Conservation (phyloP, 2,113 vertebrate species). For the Xenopus borealis region DNA sequence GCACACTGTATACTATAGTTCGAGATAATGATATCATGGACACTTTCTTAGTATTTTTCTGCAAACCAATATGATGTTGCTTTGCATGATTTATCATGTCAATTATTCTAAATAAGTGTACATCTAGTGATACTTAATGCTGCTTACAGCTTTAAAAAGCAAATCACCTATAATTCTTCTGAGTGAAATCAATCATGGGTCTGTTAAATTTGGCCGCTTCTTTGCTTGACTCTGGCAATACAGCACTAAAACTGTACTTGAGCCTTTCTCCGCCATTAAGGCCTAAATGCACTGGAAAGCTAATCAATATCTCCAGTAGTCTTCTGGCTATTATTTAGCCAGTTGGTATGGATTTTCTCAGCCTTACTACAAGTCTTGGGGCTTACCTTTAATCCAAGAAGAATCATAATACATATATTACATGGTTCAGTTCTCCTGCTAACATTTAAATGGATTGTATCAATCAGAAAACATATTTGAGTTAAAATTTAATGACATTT, state of each 20-base stretch:
- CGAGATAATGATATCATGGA: too few species aligned
- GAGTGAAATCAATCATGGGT: slow-evolving; percentile 78
- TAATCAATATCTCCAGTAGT: slow-evolving; percentile 80
- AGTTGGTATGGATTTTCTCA: slow-evolving; percentile 78
- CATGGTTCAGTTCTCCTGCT: slow-evolving; percentile 69
- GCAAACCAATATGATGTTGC: slow-evolving; percentile 60
- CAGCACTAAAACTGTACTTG: slow-evolving; percentile 72
- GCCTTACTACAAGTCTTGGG: slow-evolving; percentile 71
- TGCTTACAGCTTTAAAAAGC: slow-evolving; percentile 78
- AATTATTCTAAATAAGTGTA: slow-evolving; percentile 66
- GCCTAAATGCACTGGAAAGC: slow-evolving; percentile 79
- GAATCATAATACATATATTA: slow-evolving; percentile 79
- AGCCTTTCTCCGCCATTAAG: slow-evolving; percentile 79
- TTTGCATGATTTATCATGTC: slow-evolving; percentile 71
- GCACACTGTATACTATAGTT: too few species aligned
- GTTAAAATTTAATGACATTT: slow-evolving; percentile 62
- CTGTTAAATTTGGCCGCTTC: slow-evolving; percentile 73
- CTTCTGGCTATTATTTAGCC: slow-evolving; percentile 81
- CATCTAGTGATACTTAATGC: slow-evolving; percentile 70
- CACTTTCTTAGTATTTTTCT: slow-evolving; percentile 48
- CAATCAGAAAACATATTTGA: slow-evolving; percentile 67
- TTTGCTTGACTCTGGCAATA: slow-evolving; percentile 77
- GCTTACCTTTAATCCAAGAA: slow-evolving; percentile 71
- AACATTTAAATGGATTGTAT: slow-evolving; percentile 74
- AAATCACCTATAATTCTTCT: slow-evolving; percentile 81